Conservation (phyloP, 1,140 invertebrate species). For the Drosophila asahinai region DNA sequence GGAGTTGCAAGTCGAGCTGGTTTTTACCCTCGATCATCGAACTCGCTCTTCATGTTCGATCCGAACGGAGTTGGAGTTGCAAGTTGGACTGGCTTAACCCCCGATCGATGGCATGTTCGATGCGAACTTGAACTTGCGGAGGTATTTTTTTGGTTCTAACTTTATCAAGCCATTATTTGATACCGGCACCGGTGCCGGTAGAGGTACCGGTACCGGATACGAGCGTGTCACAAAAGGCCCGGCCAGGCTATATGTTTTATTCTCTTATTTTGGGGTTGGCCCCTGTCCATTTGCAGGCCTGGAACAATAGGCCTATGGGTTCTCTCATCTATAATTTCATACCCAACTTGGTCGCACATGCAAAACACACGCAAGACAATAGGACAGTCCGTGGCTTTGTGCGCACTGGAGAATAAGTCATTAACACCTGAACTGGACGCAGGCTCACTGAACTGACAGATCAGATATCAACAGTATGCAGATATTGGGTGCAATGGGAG, state of each 20-base stretch:
- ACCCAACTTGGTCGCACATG: conserved; percentile 61
- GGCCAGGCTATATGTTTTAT: conserved; percentile 28
- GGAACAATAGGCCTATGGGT: conserved; percentile 60
- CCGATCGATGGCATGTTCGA: conserved; percentile 19
- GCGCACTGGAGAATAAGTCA: conserved; percentile 61
- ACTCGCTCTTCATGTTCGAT: background rate
- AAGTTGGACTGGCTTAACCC: conserved; percentile 1
- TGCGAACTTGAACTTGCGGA: conserved; percentile 34
- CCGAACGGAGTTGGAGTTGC: conserved; percentile 14
- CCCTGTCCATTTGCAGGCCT: conserved; percentile 48
- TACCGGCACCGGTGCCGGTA: conserved; percentile 63
- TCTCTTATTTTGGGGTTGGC: conserved; percentile 63
- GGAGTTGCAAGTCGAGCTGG: conserved; percentile 1
- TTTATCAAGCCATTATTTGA: conserved; percentile 69
- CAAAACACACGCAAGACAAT: conserved; percentile 51
- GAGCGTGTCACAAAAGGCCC: conserved; percentile 72
- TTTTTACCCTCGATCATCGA: conserved; percentile 1
- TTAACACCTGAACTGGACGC: conserved; percentile 74
- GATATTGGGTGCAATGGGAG: conserved; percentile 1
- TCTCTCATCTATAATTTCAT: conserved; percentile 57
- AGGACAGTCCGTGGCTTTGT: conserved; percentile 21
- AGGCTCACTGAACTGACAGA: conserved; percentile 67
- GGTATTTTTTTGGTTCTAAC: background rate
- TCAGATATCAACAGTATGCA: conserved; percentile 53
- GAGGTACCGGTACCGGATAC: conserved; percentile 71